Evolutionary conservation across 1,140 invertebrate species (phyloP).

Genomic region (Drosophila bifasciata): DNA sequence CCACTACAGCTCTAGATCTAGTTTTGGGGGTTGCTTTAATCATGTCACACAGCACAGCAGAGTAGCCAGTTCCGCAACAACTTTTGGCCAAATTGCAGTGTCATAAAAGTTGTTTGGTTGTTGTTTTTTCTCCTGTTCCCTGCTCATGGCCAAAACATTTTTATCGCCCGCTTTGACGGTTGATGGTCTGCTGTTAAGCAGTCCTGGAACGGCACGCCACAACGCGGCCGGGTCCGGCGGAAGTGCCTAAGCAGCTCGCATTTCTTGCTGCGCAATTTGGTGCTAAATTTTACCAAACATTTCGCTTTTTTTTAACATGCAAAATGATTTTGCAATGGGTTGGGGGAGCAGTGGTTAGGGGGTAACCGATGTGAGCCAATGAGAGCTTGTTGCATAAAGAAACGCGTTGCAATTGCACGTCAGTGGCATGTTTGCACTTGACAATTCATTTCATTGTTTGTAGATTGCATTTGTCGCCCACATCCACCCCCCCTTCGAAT

Average conservation of each 20-base stretch:
- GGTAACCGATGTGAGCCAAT: slow-evolving; percentile 51
- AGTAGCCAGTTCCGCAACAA: slow-evolving; percentile 19
- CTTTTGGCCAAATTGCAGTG: slow-evolving; percentile 62
- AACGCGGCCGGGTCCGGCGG: slow-evolving; percentile 45
- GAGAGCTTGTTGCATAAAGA: slow-evolving; percentile 46
- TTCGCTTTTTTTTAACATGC: slow-evolving; percentile 60
- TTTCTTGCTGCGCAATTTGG: slow-evolving; percentile 51
- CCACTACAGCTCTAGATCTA: slow-evolving; percentile 18
- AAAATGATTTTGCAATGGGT: slow-evolving; percentile 60
- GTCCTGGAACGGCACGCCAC: slow-evolving; percentile 6
- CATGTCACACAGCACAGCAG: slow-evolving; percentile 44
- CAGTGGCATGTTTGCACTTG: slow-evolving; percentile 81
- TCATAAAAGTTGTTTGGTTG: slow-evolving; percentile 63
- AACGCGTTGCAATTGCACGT: slow-evolving; percentile 68
- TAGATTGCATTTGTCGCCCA: slow-evolving; percentile 79
- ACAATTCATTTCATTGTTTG: slow-evolving; percentile 84
- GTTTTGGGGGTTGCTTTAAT: slow-evolving; percentile 31
- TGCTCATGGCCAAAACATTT: slow-evolving; percentile 51
- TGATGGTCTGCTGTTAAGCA: slow-evolving; percentile 55
- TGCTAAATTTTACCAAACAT: slow-evolving; percentile 29
- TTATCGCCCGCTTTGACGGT: slow-evolving; percentile 46
- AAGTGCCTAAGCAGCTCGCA: slow-evolving; percentile 63
- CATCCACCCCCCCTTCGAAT: slow-evolving; percentile 2
- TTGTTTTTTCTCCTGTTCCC: slow-evolving; percentile 22
- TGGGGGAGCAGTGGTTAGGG: slow-evolving; percentile 21